A percentile compares a stretch with the other conserved stretches of the same genome.
Evolutionary conservation across 2,888 invertebrate species (phyloP).

Genomic region (Magallana nippona): DNA sequence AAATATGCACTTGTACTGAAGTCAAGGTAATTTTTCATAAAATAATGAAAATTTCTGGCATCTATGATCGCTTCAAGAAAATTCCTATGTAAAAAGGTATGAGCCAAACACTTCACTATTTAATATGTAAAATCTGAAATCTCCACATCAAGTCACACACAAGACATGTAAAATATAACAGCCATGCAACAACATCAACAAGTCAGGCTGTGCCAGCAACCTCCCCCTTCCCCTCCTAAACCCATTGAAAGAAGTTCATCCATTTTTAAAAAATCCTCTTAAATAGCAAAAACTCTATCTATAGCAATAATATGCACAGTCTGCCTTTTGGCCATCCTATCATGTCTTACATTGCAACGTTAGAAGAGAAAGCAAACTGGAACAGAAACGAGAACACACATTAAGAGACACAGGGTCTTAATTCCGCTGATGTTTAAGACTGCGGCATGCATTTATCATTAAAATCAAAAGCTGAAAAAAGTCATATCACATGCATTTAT

Average conservation of each 20-base stretch:
- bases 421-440: not conserved
- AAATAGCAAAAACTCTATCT: not conserved
- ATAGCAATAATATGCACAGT: conserved; percentile 1
- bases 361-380: conserved; percentile 24
- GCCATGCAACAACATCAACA: conserved; percentile 29
- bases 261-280: no score
- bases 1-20: not conserved
- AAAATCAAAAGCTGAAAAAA: no score
- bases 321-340: conserved; percentile 22
- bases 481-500: conserved; percentile 1
- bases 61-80: not conserved
- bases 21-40: not conserved
- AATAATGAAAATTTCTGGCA: not conserved
- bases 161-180: not conserved
- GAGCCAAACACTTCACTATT: conserved; percentile 15
- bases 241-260: no score
- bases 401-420: not conserved
- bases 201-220: conserved; percentile 13
- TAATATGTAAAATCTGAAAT: not conserved
- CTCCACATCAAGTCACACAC: not conserved
- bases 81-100: not conserved
- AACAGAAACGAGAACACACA: conserved; percentile 2
- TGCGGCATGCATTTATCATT: no score
- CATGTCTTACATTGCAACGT: conserved; percentile 24
- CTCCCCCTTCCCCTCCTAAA: not conserved